These are phyloP conservation scores for Parapsyche elsis DNA, from an alignment of 1,140 invertebrate genomes.

Conservation along the genomic window DNA sequence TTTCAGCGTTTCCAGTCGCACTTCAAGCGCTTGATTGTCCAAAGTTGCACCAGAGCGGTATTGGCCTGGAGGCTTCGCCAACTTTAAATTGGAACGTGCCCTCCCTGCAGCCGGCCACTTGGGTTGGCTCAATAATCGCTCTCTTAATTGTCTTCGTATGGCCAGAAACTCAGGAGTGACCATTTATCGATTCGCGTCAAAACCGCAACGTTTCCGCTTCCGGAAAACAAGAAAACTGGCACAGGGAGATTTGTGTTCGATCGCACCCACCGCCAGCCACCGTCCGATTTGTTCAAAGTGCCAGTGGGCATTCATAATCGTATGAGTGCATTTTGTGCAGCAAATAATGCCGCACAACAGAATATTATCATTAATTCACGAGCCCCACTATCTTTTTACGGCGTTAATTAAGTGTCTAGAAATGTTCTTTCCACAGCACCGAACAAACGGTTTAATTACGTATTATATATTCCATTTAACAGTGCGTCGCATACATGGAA, in stretches of 20 bases:
- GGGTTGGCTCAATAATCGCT: constrained; percentile 35
- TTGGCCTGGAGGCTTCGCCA: constrained; percentile 39
- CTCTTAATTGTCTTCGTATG: constrained; percentile 33
- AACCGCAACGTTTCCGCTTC: constrained; percentile 18
- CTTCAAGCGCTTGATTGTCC: background rate
- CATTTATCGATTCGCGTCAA: constrained; percentile 26
- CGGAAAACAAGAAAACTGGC: background rate
- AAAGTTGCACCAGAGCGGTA: constrained; percentile 29
- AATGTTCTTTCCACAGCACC: constrained; percentile 33
- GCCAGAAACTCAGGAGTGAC: background rate
- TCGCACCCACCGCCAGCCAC: no score
- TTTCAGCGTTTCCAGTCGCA: background rate
- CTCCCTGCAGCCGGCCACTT: constrained; percentile 34
- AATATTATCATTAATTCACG: constrained; percentile 30
- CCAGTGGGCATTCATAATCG: background rate
- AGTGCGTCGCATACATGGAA: constrained; percentile 48
- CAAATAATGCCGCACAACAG: background rate
- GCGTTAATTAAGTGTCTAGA: constrained; percentile 41
- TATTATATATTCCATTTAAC: constrained; percentile 54
- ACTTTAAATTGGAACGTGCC: constrained; percentile 50
- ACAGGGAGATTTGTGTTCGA: no score
- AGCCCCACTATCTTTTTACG: constrained; percentile 36
- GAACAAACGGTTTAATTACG: constrained; percentile 50
- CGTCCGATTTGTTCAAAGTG: no score
- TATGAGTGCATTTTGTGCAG: constrained; percentile 3